Conservation (phyloP, 2,797 vertebrate genomes). For the Arnoldichthys spilopterus region DNA sequence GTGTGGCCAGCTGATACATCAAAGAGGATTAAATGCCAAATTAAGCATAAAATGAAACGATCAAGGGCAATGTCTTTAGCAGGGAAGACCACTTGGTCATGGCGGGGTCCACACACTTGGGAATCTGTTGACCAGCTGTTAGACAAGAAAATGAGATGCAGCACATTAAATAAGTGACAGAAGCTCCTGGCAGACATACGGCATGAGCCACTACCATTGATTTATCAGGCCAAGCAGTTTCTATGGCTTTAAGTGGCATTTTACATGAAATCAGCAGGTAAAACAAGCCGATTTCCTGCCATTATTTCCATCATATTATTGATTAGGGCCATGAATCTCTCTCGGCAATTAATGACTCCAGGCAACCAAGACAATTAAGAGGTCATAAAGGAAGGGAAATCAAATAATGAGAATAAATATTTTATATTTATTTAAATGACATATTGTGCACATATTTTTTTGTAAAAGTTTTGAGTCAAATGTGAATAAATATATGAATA, state of each 20-base stretch:
- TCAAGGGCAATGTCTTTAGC: not conserved
- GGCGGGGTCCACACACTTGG: constrained; percentile 24
- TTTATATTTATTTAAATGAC: not conserved
- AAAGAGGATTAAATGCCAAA: constrained; percentile 19
- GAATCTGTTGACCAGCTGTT: constrained; percentile 46
- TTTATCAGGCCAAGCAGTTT: constrained; percentile 9
- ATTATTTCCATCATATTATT: constrained; percentile 4
- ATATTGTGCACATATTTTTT: not conserved
- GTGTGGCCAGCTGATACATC: not conserved
- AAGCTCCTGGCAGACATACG: not conserved
- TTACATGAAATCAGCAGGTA: constrained; percentile 3
- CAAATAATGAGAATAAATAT: too few species aligned
- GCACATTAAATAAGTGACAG: constrained; percentile 22
- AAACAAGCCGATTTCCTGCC: constrained; percentile 17
- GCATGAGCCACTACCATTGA: not conserved
- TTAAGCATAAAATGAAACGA: constrained; percentile 6
- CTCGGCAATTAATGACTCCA: not conserved
- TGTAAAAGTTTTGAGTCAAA: not conserved
- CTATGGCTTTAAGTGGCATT: constrained; percentile 9
- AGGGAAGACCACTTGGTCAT: not conserved
- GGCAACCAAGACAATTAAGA: not conserved
- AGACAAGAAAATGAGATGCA: constrained; percentile 30
- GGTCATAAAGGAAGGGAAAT: not conserved
- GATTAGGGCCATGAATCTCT: constrained; percentile 1
- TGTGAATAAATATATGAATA: not conserved